Evolutionary conservation across 2,797 vertebrate species (phyloP), one percentile per base, ranked within the genome.

Genomic region (Lates japonicus): DNA sequence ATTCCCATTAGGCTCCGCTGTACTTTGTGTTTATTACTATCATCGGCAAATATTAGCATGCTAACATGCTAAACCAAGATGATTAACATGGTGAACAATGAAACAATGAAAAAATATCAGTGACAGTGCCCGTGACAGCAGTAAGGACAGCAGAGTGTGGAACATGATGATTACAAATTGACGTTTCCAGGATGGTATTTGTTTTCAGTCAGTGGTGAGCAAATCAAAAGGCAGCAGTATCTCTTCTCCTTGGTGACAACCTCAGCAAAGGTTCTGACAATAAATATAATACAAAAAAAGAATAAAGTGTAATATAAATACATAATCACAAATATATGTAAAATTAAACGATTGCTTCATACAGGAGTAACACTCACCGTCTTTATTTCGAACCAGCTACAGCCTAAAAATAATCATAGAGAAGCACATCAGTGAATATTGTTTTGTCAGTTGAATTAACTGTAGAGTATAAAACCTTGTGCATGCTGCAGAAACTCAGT

Each of bases 371-470:
- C 11, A 87, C 85, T 88, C 59, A 87, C 86, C 0, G 0, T 0
- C 0, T 0, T 0, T 0, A 11, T 11, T 0, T 19, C 0, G 0
- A 0, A 0, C 3, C 1, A 0, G 62, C 0, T 19, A 35, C 82
- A 83, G 71, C 88, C 90, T 91, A 75, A 31, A 80, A 80, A 80
- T 16, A 76, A 41, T n/a, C 57, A 73, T 5, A 35, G 5, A 35
- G 35, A 35, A 35, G 35, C 9, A 65, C 25, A 73, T 8, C 25
- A 8, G 46, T 78, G 51, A 86, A 41, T 41, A 51, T 60, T 39
- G 29, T 20, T 48, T 48, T 33, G 25, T 31, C 19, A 31, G 19
- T 0, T 64, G 44, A 64, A 33, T 39, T 29, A 44, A 1, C 2
- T 41, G n/a, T 4, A 33, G 17, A 48, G 8, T 16, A 29, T 13